Evolutionary conservation across 2,888 invertebrate genomes (phyloP).

Genomic region (Drosophila anomalata): DNA sequence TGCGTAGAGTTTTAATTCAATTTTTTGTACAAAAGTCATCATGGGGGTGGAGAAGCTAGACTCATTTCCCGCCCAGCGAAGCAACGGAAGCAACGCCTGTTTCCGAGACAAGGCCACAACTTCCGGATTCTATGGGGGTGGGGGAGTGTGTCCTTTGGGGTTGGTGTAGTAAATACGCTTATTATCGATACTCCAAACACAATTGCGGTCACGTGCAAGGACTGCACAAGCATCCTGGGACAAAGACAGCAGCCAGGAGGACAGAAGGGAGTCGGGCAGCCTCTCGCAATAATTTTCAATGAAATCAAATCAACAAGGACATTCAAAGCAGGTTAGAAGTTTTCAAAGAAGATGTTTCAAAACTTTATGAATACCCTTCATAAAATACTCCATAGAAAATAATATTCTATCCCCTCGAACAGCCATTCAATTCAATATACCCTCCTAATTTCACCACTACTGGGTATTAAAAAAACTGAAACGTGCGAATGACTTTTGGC

Average conservation of each 20-base stretch:
- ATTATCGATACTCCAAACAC: conserved; percentile 82
- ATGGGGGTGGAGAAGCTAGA: conserved; percentile 16
- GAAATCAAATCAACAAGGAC: conserved; percentile 67
- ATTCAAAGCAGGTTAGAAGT: conserved; percentile 25
- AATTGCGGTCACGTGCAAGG: conserved; percentile 83
- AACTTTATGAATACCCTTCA: background rate
- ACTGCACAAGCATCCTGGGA: conserved; percentile 25
- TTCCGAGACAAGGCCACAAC: conserved; percentile 69
- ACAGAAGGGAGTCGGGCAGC: conserved; percentile 41
- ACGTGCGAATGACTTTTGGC: conserved; percentile 80
- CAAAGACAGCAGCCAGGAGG: conserved; percentile 16
- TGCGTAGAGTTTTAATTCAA: conserved; percentile 63
- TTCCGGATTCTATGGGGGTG: conserved; percentile 50
- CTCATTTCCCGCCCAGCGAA: conserved; percentile 56
- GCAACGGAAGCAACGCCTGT: conserved; percentile 59
- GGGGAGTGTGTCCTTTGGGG: conserved; percentile 14
- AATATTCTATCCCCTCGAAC: too few species aligned
- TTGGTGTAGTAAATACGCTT: conserved; percentile 76
- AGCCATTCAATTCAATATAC: background rate
- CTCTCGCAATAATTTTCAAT: conserved; percentile 79
- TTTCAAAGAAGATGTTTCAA: too few species aligned
- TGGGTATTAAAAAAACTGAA: conserved; percentile 45
- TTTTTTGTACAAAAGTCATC: conserved; percentile 40
- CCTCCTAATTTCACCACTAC: background rate
- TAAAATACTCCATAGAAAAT: background rate